Evolutionary conservation across 2,888 invertebrate genomes (phyloP), one percentile per base, ranked within the genome.

Genomic region (Zygaena filipendulae): DNA sequence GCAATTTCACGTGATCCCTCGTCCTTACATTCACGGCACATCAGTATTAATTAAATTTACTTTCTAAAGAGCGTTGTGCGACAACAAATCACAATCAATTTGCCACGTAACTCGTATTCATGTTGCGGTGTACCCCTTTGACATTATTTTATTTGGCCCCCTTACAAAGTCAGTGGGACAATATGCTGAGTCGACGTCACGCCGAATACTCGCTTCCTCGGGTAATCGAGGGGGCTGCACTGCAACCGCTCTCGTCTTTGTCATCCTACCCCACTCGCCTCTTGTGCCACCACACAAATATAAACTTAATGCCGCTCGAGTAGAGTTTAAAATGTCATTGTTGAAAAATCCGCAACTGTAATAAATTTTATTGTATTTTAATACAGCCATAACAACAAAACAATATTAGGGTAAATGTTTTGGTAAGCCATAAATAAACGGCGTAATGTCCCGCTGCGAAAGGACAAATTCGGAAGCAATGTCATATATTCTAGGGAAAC

Each of bases 381-480:
- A 79, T 77, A 75, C 68, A 71, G 75, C 74, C 68, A 67, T 77
- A 77, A 72, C 66, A 66, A 60, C 69, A 58, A 55, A 60, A 69
- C 70, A 74, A 72, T 77, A 77, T 75, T 74, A 74, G 77, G 74
- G 70, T 66, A 77, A 77, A 79, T 79, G 77, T 77, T 77, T 77
- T 77, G 77, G 75, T 74, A 71, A 70, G 64, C 66, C 72, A 74
- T 77, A 74, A 75, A 79, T 75, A 70, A 67, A 61, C 60, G 63
- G 52, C 54, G 59, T 59, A 52, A 54, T 56, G 47, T 60, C 60
- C 62, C 56, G 66, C 62, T 53, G 67, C 44, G 66, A 43, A 52
- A 44, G 48, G 60, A 67, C 66, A 64, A 68, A 71, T 68, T 67
- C 43, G 48, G 49, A 6, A 16, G 16, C 7, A 16, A 6, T 16